phyloP scores from a whole-genome alignment of 1,140 invertebrate genomes.

The Drosophila equinoxialis region DNA sequence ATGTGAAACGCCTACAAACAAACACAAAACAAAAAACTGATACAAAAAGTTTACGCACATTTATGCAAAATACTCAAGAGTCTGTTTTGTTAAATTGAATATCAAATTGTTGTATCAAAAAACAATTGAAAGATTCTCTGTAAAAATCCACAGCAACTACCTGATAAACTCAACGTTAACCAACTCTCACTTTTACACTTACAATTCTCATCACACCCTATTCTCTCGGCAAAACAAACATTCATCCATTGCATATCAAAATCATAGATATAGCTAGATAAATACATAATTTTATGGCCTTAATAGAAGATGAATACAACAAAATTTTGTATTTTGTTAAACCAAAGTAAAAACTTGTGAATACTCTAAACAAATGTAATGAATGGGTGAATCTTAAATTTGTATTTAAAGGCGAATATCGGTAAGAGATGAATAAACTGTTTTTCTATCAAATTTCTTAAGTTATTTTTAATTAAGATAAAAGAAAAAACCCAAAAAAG shows the following conservation, averaged over 20 bases:
- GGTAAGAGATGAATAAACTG: too few species aligned
- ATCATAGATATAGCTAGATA: conserved; percentile 7
- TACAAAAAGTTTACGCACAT: conserved; percentile 53
- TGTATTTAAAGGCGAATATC: too few species aligned
- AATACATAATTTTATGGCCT: conserved; percentile 18
- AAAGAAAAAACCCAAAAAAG: too few species aligned
- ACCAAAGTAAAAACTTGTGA: too few species aligned
- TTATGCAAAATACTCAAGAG: conserved; percentile 59
- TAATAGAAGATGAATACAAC: not conserved
- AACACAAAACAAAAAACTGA: conserved; percentile 35
- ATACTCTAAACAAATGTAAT: not conserved
- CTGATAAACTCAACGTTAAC: not conserved
- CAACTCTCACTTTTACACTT: conserved; percentile 11
- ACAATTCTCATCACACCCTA: conserved; percentile 1
- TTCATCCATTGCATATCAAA: conserved; percentile 6
- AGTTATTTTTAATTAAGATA: too few species aligned
- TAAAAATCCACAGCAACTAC: not conserved
- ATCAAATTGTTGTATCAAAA: conserved; percentile 44
- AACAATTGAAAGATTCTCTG: conserved; percentile 19
- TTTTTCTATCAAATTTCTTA: too few species aligned
- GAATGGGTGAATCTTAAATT: too few species aligned
- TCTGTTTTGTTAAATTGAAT: conserved; percentile 49
- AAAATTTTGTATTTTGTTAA: not conserved
- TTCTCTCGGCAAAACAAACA: not conserved
- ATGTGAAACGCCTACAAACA: conserved; percentile 58